Conservation (phyloP, 1,140 invertebrate genomes). For the Drosophila busckii region DNA sequence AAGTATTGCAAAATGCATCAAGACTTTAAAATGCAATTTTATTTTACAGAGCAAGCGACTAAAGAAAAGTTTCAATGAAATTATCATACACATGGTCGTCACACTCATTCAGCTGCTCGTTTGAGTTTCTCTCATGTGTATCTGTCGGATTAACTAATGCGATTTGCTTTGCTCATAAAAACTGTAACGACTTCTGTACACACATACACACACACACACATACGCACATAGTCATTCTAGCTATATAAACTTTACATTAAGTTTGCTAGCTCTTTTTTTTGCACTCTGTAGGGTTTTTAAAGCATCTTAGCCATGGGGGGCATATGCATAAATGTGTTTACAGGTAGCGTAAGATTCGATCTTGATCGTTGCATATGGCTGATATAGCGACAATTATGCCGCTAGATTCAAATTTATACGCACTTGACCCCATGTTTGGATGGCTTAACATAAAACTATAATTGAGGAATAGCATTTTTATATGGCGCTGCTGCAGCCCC, state of each 20-base stretch:
- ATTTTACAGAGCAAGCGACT: too few species aligned
- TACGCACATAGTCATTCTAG: too few species aligned
- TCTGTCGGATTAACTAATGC: conserved; percentile 75
- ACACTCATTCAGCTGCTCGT: conserved; percentile 14
- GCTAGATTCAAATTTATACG: conserved; percentile 11
- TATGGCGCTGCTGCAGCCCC: too few species aligned
- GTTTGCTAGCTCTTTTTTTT: conserved; percentile 4
- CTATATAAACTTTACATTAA: conserved; percentile 17
- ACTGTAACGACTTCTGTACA: conserved; percentile 60
- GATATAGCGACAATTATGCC: conserved; percentile 11
- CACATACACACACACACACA: conserved; percentile 17
- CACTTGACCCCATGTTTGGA: conserved; percentile 6
- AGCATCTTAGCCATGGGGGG: conserved; percentile 49
- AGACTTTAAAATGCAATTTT: too few species aligned
- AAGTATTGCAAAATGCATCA: too few species aligned
- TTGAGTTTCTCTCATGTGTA: conserved; percentile 40
- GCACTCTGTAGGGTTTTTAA: conserved; percentile 27
- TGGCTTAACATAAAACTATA: conserved; percentile 14
- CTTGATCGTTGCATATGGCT: conserved; percentile 40
- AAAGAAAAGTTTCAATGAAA: conserved; percentile 61
- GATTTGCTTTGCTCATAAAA: conserved; percentile 70
- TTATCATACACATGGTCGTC: conserved; percentile 54
- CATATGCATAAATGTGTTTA: conserved; percentile 62
- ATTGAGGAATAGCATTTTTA: conserved; percentile 20
- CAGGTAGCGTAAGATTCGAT: conserved; percentile 57